Base-by-base conservation (phyloP, 2,888 invertebrate genomes). In the Scelioninae gen. 1 region DNA sequence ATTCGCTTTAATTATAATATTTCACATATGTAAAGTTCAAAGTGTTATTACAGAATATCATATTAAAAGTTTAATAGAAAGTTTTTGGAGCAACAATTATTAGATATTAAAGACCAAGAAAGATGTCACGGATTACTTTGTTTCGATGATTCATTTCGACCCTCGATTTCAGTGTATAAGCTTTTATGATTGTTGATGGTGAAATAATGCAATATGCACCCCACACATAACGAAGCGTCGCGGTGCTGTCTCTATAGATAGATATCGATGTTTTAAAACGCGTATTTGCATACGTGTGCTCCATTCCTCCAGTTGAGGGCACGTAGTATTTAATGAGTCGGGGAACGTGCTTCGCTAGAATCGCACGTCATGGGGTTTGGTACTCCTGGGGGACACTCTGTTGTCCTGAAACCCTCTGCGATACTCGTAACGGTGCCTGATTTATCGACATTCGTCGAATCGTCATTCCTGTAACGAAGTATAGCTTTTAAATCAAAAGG, bases 391-490 rank as follows among this genome's bases (percentile, higher is more conserved):
- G 91, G 91, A 91, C 87, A 86, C 80, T 87, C 86, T 40, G 74
- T 80, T 80, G 79, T 80, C 55, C 72, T 60, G 49, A 72, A 74
- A 74, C 79, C 68, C 79, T 72, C 74, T 16, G 68, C 62, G 69
- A 74, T 71, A 82, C 83, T 88, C 86, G 85, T 87, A 88, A 88
- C 86, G 86, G 84, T 85, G 89, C 89, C 93, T 93, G 93, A 93
- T 94, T 93, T 93, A 93, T 93, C 93, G 93, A 92, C 93, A 93
- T 93, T 94, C 93, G 93, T 93, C 93, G 93, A 93, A 93, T 92
- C 90, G 89, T 92, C 91, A 93, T 93, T 93, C 93, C 77, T 76
- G 79, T 93, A 87, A 87, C 86, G 84, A 87, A 87, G 82, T 78
- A 82, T 75, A 82, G 84, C 87, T 86, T 87, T 86, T 85, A 87